Evolutionary conservation across 2,797 vertebrate species (phyloP), one percentile per base, ranked within the genome.

Genomic region (Hozukius guyotensis): DNA sequence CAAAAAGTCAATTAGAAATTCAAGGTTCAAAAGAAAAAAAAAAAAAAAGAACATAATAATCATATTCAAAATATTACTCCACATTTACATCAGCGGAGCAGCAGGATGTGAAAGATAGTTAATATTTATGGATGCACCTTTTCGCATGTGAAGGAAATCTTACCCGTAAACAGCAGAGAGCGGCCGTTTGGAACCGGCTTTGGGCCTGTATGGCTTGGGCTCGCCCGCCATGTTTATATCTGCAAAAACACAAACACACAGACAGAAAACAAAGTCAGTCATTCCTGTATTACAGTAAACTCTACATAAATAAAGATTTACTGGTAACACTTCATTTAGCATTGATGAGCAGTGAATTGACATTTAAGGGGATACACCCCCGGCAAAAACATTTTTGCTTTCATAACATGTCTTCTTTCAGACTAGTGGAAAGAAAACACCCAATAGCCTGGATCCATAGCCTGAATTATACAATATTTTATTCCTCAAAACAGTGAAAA

Each of bases 191-290:
- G 95, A 97, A 85, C 96, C 98, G 0, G 96, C 94, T 95, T 99
- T 99, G 60, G 98, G 98, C 94, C 98, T 96, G 94, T 99, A 99
- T 1, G 98, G 98, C 94, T 99, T 99, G 55, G 98, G 98, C 82
- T 99, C 98, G 20, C 98, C 98, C 11, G 98, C 98, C 98, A 99
- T 99, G 93, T 99, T 99, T 93, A 99, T 99, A 94, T 99, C 98
- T 99, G 95, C 31, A 83, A 87, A 84, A 6, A 81, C 3, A 78
- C 11, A 68, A 13, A 66, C 24, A 95, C 93, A 52, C 25, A 42
- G n/a, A n/a, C n/a, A n/a, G n/a, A n/a, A 36, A 76, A 38, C 20
- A 13, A 13, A 6, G 59, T 64, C 65, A 75, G 72, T 52, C 60
- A 27, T 25, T 38, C 4, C 12, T 36, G 12, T 7, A 22, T 7